phyloP scores from a whole-genome alignment of 2,888 invertebrate genomes.

The Phanerotoma sp. region DNA sequence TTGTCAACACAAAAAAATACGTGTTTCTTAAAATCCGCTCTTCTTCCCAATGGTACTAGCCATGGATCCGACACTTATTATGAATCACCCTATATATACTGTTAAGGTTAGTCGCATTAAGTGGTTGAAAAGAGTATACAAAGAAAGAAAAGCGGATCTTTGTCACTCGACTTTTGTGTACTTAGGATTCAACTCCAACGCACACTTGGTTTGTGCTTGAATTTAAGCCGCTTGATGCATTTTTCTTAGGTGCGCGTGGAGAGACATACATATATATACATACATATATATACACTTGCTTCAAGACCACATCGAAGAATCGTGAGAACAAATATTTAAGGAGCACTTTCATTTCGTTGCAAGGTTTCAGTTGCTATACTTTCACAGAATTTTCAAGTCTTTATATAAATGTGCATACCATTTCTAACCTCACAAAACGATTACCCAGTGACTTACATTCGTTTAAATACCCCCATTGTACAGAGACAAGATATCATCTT shows the following conservation, averaged over 20 bases:
- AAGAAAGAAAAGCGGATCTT: conserved; percentile 3
- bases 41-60: too few relatives aligned
- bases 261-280: conserved; percentile 1
- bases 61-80: too few relatives aligned
- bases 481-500: conserved; percentile 1
- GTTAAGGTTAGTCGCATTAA: too few relatives aligned
- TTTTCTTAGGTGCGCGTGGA: conserved; percentile 7
- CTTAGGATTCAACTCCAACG: conserved; percentile 21
- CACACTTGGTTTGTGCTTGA: conserved; percentile 9
- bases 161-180: conserved; percentile 21
- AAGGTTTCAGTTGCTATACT: conserved; percentile 11
- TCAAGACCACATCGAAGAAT: conserved; percentile 11
- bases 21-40: too few relatives aligned
- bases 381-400: conserved; percentile 8
- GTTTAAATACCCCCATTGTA: conserved; percentile 29
- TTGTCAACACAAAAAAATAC: too few relatives aligned
- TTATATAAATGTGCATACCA: conserved; percentile 13
- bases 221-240: conserved; percentile 11
- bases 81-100: too few relatives aligned
- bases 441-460: conserved; percentile 43
- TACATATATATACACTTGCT: background rate
- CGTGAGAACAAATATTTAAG: conserved; percentile 18
- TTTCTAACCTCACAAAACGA: conserved; percentile 27
- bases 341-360: conserved; percentile 18
- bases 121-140: background rate